Percentiles rank a stretch among this genome's conserved stretches.
Evolutionary conservation across 2,113 vertebrate species (phyloP).

Genomic region (Xenus cinereus): DNA sequence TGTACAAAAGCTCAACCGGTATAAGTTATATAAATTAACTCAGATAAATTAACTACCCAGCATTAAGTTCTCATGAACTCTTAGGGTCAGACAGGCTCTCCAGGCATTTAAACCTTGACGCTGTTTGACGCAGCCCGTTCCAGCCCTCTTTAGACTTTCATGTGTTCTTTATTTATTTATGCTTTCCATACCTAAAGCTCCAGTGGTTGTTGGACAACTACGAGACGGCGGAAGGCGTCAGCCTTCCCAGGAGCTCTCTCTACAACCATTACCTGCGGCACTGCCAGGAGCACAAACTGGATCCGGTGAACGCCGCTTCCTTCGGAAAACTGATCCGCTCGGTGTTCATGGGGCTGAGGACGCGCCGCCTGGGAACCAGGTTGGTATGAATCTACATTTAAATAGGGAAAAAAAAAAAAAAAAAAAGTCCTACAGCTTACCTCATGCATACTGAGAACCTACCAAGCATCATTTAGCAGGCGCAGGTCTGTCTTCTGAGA

Average conservation of each 20-base stretch:
- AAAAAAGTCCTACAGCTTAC: not conserved
- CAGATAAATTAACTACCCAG: not conserved
- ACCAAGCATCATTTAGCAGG: not conserved
- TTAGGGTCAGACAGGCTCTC: not conserved
- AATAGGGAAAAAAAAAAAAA: not conserved
- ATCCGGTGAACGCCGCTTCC: conserved; percentile 95
- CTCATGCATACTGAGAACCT: accelerated
- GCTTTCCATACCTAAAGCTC: conserved; percentile 75
- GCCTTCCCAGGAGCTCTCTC: conserved; percentile 91
- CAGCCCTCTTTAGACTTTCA: not conserved
- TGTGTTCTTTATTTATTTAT: not conserved
- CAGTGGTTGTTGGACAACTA: conserved; percentile 99
- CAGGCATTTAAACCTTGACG: accelerated
- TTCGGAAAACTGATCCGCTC: conserved; percentile 98
- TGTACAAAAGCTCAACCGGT: not conserved
- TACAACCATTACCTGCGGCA: conserved; percentile 97
- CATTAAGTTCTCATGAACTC: not conserved
- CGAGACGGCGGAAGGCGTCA: conserved; percentile 94
- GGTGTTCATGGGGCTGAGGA: conserved; percentile 95
- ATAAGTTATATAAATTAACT: not conserved
- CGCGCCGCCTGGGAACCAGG: conserved; percentile 94
- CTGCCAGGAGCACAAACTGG: conserved; percentile 98
- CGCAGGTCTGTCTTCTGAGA: not conserved
- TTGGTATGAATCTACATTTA: conserved; percentile 4
- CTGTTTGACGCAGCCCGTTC: accelerated